phyloP scores from a whole-genome alignment of 2,888 invertebrate species.

The Sesia apiformis region DNA sequence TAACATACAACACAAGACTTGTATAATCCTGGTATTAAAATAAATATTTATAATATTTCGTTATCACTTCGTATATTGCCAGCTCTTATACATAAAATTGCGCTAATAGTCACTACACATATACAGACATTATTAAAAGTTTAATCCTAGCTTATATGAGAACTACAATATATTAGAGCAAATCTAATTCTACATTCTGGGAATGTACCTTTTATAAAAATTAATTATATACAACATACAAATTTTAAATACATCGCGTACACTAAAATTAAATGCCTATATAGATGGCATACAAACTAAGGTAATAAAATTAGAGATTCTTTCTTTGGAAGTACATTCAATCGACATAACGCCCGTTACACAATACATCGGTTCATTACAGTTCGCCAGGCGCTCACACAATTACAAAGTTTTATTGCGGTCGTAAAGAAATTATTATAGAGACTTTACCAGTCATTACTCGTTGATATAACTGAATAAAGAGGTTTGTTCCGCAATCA shows the following conservation, averaged over 20 bases:
- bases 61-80: conserved; percentile 27
- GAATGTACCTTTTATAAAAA: conserved; percentile 45
- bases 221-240: conserved; percentile 38
- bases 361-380: too few relatives aligned
- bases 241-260: conserved; percentile 43
- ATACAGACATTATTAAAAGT: conserved; percentile 18
- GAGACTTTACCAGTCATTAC: too few relatives aligned
- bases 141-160: conserved; percentile 20
- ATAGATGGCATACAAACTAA: conserved; percentile 18
- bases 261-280: conserved; percentile 5
- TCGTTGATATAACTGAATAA: too few relatives aligned
- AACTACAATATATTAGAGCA: conserved; percentile 50
- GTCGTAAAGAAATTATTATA: too few relatives aligned
- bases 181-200: conserved; percentile 52
- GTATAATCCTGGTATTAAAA: conserved; percentile 12
- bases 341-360: too few relatives aligned
- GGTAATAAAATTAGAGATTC: neutral
- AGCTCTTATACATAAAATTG: conserved; percentile 15
- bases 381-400: too few relatives aligned
- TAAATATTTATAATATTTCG: conserved; percentile 28
- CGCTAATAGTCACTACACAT: conserved; percentile 20
- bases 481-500: too few relatives aligned
- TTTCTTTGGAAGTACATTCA: neutral
- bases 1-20: neutral
- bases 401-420: too few relatives aligned